These are phyloP conservation scores for Mycogona germanica DNA, from an alignment of 2,888 invertebrate species.

Conservation along the genomic window DNA sequence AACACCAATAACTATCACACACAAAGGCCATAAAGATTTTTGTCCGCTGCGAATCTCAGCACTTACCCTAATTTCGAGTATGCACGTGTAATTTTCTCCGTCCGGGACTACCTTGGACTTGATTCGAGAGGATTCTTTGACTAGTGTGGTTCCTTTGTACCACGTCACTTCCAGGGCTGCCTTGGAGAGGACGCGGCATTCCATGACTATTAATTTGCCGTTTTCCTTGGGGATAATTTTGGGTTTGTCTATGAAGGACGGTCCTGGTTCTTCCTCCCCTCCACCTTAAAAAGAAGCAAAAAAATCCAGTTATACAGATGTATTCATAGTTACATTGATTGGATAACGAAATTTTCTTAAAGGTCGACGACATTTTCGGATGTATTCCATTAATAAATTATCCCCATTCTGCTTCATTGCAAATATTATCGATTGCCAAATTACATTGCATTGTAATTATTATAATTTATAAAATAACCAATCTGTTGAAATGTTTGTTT, in stretches of 20 bases:
- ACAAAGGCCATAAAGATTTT: conserved; percentile 4
- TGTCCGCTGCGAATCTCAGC: background rate
- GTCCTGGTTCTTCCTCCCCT: conserved; percentile 22
- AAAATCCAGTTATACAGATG: no score
- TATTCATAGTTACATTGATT: no score
- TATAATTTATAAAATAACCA: background rate
- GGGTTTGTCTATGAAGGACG: conserved; percentile 52
- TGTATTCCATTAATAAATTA: conserved; percentile 86
- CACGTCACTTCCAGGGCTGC: conserved; percentile 88
- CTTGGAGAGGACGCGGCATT: conserved; percentile 85
- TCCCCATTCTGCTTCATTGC: background rate
- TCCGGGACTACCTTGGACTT: conserved; percentile 32
- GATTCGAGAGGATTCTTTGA: conserved; percentile 55
- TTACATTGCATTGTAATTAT: background rate
- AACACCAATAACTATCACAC: background rate
- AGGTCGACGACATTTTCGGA: conserved; percentile 49
- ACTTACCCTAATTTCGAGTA: conserved; percentile 20
- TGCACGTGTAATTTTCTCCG: conserved; percentile 22
- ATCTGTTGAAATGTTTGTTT: conserved; percentile 34
- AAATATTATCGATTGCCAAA: background rate
- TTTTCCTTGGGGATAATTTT: conserved; percentile 83
- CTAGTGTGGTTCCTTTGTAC: conserved; percentile 74
- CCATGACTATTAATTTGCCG: conserved; percentile 83
- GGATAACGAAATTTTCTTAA: no score
- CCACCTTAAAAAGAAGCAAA: no score